phyloP scores from a whole-genome alignment of 2,888 invertebrate genomes.

The Drosophila sordidapex region DNA sequence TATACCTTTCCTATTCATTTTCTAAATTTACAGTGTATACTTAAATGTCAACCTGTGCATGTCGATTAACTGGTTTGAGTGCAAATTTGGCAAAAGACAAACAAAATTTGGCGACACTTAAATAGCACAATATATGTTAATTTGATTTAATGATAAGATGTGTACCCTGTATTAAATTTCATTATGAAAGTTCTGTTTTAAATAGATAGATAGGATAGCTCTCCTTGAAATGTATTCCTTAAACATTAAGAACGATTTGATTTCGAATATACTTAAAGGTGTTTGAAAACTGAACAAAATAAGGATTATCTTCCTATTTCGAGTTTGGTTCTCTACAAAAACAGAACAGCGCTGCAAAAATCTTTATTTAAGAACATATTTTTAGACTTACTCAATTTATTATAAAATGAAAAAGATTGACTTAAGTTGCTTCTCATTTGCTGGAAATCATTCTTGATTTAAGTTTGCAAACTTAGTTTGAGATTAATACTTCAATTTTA shows the following conservation, averaged over 20 bases:
- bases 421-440: too few species aligned
- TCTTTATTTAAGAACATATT: too few species aligned
- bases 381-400: too few species aligned
- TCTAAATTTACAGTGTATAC: background rate
- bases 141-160: background rate
- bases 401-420: too few species aligned
- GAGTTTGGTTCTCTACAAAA: too few species aligned
- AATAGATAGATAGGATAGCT: background rate
- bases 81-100: background rate
- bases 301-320: too few species aligned
- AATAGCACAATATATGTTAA: background rate
- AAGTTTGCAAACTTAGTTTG: background rate
- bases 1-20: background rate
- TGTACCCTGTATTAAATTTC: background rate
- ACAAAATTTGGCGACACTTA: background rate
- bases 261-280: too few species aligned
- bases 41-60: constrained; percentile 2
- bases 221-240: background rate
- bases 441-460: background rate
- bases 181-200: background rate
- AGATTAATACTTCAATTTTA: background rate
- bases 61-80: background rate
- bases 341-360: too few species aligned
- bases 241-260: background rate
- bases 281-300: too few species aligned